Evolutionary conservation across 2,113 vertebrate species (phyloP).

Genomic region (Crotalus tigris): DNA sequence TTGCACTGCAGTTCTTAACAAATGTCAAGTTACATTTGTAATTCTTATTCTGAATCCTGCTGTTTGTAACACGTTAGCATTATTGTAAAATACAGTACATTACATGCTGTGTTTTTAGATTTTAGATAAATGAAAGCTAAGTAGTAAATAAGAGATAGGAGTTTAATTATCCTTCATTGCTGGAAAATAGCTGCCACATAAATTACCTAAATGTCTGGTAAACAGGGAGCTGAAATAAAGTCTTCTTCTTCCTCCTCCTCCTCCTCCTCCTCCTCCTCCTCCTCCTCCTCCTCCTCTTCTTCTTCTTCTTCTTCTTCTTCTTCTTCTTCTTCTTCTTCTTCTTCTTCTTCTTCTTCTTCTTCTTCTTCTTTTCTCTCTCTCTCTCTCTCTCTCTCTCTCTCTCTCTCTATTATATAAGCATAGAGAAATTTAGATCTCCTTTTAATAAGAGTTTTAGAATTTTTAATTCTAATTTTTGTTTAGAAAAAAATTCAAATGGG

Average conservation of each 20-base stretch:
- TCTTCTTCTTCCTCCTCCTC: too few species aligned
- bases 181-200: conserved; percentile 1
- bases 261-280: too few species aligned
- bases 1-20: not conserved
- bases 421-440: not conserved
- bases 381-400: too few species aligned
- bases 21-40: not conserved
- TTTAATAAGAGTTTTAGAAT: not conserved
- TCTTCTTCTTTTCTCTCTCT: too few species aligned
- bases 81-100: not conserved
- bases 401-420: too few species aligned
- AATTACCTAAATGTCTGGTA: not conserved
- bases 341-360: too few species aligned
- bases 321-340: too few species aligned
- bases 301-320: too few species aligned
- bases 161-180: conserved; percentile 2
- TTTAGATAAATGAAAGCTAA: not conserved
- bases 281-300: too few species aligned
- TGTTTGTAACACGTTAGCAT: not conserved
- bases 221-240: not conserved
- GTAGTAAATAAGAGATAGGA: not conserved
- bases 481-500: not conserved
- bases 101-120: not conserved
- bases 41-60: not conserved
- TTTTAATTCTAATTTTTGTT: not conserved